Base-by-base conservation (phyloP, 2,888 invertebrate genomes). In the Leuctra nigra region DNA sequence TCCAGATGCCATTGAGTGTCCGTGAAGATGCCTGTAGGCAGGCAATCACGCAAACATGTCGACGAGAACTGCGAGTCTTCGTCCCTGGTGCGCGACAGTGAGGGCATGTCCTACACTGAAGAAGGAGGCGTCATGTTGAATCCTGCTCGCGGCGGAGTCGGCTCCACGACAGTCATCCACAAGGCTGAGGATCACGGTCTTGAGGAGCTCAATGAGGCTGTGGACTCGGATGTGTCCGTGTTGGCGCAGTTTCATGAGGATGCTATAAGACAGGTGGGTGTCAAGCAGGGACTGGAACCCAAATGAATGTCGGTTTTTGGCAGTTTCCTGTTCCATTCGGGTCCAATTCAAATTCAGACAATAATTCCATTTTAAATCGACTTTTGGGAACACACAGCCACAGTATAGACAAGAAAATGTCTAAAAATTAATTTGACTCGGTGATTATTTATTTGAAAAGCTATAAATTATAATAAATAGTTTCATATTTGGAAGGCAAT, bases 221-320 rank as follows among this genome's bases (percentile, higher is more conserved):
- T 77, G 39, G 69, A 68, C 60, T 64, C 69, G 18, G 82, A 83
- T 62, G 75, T 77, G 3, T 78, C 78, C 23, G 75, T 82, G 1
- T 73, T 86, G 20, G 83, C 86, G 48, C 86, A 86, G 69, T 87
- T 87, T 69, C 87, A 87, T 66, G 86, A 87, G 63, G 86, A 87
- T 66, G 87, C 87, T 1, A 74, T 87, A 13, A 78, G 82, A 65
- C 86, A 82, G 77, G 83, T 82, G 57, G 56, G 57, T 22, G 39
- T 6, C 6, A n/a, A n/a, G n/a, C n/a, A n/a, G n/a, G n/a, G n/a
- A n/a, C n/a, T n/a, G n/a, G n/a, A n/a, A n/a, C n/a, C n/a, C n/a
- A n/a, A n/a, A n/a, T n/a, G n/a, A n/a, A n/a, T n/a, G n/a, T n/a
- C n/a, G n/a, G n/a, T n/a, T n/a, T n/a, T n/a, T n/a, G n/a, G n/a